Percentiles rank a stretch among this genome's conserved stretches.
Evolutionary conservation across 2,888 invertebrate species (phyloP).

Genomic region (Chrysolina americana): DNA sequence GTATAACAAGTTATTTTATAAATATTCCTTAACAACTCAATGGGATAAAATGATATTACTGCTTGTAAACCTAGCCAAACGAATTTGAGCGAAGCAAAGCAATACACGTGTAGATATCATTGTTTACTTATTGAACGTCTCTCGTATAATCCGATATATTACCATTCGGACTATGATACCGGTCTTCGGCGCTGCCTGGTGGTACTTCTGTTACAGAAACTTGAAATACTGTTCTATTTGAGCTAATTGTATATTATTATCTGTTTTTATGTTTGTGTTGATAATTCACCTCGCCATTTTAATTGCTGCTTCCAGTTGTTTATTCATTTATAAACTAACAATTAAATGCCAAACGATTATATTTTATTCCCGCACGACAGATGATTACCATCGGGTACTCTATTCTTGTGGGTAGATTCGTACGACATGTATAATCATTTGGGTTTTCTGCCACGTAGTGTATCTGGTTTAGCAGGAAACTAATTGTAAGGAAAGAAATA

Average conservation of each 20-base stretch:
- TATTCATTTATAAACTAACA: conserved; percentile 35
- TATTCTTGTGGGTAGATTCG: conserved; percentile 2
- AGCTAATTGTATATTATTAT: conserved; percentile 47
- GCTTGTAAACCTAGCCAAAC: no score
- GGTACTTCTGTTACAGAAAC: conserved; percentile 34
- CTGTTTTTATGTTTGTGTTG: conserved; percentile 42
- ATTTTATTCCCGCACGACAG: conserved; percentile 17
- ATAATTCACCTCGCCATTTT: conserved; percentile 39
- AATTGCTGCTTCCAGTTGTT: conserved; percentile 42
- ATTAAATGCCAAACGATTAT: conserved; percentile 41
- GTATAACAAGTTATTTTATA: no score
- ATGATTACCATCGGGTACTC: conserved; percentile 3
- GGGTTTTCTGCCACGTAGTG: not conserved
- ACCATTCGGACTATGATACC: not conserved
- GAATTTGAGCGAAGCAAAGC: no score
- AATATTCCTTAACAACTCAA: no score
- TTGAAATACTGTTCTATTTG: conserved; percentile 42
- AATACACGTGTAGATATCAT: no score
- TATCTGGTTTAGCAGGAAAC: no score
- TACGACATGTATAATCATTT: not conserved
- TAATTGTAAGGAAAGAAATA: no score
- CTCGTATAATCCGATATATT: not conserved
- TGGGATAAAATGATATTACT: no score
- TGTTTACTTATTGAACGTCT: not conserved
- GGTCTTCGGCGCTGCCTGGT: not conserved